These are phyloP conservation scores for Ciona savignyi DNA, from an alignment of 23 tunicate genomes.

Conservation along the genomic window DNA sequence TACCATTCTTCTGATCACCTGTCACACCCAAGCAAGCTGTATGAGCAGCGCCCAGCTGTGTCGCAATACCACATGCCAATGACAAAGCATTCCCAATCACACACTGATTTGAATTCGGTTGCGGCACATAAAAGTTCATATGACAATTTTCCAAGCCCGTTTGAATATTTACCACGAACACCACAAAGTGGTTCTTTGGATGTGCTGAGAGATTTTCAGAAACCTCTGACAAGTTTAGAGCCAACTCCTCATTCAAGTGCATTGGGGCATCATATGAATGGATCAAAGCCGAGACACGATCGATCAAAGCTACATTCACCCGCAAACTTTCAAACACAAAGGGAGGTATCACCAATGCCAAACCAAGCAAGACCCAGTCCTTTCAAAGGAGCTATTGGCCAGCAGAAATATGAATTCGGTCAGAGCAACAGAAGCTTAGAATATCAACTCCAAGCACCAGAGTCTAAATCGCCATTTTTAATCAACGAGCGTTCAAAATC, in stretches of 20 bases:
- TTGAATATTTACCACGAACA: conserved; percentile 33
- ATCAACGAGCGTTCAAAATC: neutral
- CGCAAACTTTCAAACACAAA: neutral
- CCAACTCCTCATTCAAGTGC: neutral
- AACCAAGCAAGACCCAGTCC: neutral
- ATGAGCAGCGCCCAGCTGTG: neutral
- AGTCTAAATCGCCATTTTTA: neutral
- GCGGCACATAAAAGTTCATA: neutral
- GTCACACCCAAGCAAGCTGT: neutral
- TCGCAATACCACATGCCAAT: neutral
- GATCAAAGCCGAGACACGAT: neutral
- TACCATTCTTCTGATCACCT: neutral
- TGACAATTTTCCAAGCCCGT: conserved; percentile 50
- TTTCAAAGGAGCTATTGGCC: neutral
- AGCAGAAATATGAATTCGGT: neutral
- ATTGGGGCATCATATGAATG: neutral
- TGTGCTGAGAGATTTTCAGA: neutral
- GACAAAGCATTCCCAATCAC: conserved; percentile 6
- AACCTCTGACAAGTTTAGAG: neutral
- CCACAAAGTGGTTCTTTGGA: neutral
- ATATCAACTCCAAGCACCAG: neutral
- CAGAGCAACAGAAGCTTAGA: neutral
- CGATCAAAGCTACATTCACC: neutral
- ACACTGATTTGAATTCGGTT: neutral
- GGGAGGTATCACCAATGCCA: neutral